phyloP scores from a whole-genome alignment of 2,888 invertebrate species.

The Thalpophila matura region DNA sequence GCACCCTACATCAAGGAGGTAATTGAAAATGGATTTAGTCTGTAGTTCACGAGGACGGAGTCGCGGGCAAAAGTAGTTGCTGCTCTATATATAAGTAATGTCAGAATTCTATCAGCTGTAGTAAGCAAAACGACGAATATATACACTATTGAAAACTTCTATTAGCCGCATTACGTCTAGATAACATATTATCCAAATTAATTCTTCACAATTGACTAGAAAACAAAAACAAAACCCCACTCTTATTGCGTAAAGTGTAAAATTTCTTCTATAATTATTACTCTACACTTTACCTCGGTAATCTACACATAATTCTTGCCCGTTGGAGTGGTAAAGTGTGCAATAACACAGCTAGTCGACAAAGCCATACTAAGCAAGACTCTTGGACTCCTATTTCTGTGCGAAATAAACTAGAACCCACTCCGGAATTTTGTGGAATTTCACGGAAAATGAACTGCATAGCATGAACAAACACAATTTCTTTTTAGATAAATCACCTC shows the following conservation, averaged over 20 bases:
- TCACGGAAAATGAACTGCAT: no score
- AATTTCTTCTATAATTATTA: conserved; percentile 11
- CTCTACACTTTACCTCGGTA: conserved; percentile 14
- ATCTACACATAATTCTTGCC: conserved; percentile 20
- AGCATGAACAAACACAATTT: not conserved
- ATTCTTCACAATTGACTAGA: not conserved
- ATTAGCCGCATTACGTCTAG: no score
- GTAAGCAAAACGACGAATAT: no score
- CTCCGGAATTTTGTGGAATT: conserved; percentile 23
- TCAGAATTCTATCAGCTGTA: no score
- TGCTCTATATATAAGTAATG: no score
- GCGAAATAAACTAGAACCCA: conserved; percentile 31
- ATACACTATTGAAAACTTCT: no score
- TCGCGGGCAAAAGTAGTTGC: no score
- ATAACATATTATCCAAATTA: no score
- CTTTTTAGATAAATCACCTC: not conserved
- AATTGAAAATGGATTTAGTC: no score
- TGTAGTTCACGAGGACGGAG: no score
- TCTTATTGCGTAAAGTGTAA: not conserved
- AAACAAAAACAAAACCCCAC: not conserved
- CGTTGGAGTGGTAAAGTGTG: conserved; percentile 37
- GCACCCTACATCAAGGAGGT: no score
- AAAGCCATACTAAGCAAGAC: conserved; percentile 14
- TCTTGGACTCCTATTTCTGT: conserved; percentile 21
- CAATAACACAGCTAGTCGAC: conserved; percentile 33